Evolutionary conservation across 2,888 invertebrate species (phyloP).

Genomic region (Agrotis puta): DNA sequence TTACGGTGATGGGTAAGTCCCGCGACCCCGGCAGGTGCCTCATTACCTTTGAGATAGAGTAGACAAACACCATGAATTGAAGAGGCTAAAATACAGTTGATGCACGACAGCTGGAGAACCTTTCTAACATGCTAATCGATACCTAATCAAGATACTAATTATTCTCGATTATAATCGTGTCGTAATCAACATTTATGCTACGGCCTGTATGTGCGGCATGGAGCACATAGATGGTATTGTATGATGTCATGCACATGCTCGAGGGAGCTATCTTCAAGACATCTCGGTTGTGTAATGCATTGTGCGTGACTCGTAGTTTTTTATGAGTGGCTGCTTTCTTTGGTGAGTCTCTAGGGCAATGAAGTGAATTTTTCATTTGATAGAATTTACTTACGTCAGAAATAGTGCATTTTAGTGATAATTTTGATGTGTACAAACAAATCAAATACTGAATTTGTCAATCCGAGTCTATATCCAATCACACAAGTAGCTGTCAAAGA

Average conservation of each 20-base stretch:
- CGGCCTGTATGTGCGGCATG: conserved; percentile 29
- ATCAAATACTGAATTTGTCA: no score
- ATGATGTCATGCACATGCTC: conserved; percentile 53
- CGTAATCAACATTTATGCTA: conserved; percentile 39
- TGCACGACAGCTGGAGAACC: neutral
- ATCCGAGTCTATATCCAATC: no score
- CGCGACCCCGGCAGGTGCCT: no score
- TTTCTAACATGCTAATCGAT: conserved; percentile 40
- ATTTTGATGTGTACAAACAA: no score
- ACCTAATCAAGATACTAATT: conserved; percentile 36
- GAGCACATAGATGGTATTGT: conserved; percentile 24
- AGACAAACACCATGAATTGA: neutral
- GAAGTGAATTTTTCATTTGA: no score
- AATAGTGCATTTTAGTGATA: no score
- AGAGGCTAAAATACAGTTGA: neutral
- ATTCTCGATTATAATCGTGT: conserved; percentile 40
- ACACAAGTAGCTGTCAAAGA: no score
- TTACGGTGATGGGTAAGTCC: no score
- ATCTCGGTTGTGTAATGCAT: conserved; percentile 42
- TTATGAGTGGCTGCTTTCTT: neutral
- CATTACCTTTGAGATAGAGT: neutral
- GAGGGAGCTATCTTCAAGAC: conserved; percentile 44
- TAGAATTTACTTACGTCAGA: no score
- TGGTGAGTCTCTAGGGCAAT: neutral
- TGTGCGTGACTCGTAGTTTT: conserved; percentile 8